Conservation (phyloP, 2,888 invertebrate genomes). For the Caenorhabditis becei region DNA sequence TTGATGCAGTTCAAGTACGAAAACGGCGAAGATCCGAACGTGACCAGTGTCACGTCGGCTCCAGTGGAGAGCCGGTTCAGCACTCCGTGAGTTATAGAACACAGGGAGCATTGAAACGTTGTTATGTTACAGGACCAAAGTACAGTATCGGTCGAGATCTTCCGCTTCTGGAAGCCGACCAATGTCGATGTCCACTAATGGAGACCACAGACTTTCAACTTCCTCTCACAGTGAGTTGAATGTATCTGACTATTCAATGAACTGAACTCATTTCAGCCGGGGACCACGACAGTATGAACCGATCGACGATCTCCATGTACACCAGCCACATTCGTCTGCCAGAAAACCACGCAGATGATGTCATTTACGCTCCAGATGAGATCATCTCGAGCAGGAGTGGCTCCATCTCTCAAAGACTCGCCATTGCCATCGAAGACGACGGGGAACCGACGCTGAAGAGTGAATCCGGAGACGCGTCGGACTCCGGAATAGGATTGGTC, state of each 20-base stretch:
- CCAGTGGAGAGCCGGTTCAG: conserved; percentile 52
- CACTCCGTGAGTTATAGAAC: conserved; percentile 38
- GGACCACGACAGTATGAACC: conserved; percentile 61
- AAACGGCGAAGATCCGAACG: conserved; percentile 62
- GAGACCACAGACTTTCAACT: conserved; percentile 44
- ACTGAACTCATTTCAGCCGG: conserved; percentile 18
- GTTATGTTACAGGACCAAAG: conserved; percentile 43
- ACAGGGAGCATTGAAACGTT: not conserved
- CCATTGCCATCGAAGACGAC: conserved; percentile 55
- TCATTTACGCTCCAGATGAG: conserved; percentile 71
- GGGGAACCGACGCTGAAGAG: conserved; percentile 55
- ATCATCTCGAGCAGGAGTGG: conserved; percentile 63
- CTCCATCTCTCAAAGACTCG: conserved; percentile 58
- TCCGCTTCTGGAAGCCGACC: conserved; percentile 59
- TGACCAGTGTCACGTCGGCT: conserved; percentile 43
- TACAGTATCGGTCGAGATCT: conserved; percentile 53
- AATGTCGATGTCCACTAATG: conserved; percentile 41
- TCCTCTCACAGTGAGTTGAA: conserved; percentile 44
- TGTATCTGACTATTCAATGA: not conserved
- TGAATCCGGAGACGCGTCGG: conserved; percentile 50
- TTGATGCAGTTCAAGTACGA: conserved; percentile 67
- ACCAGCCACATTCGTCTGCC: conserved; percentile 64
- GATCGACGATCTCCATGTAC: conserved; percentile 69
- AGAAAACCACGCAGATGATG: conserved; percentile 69
- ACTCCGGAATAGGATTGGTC: conserved; percentile 61